Base-by-base conservation (phyloP, 1,140 invertebrate genomes). In the Drosophila chauvacae region DNA sequence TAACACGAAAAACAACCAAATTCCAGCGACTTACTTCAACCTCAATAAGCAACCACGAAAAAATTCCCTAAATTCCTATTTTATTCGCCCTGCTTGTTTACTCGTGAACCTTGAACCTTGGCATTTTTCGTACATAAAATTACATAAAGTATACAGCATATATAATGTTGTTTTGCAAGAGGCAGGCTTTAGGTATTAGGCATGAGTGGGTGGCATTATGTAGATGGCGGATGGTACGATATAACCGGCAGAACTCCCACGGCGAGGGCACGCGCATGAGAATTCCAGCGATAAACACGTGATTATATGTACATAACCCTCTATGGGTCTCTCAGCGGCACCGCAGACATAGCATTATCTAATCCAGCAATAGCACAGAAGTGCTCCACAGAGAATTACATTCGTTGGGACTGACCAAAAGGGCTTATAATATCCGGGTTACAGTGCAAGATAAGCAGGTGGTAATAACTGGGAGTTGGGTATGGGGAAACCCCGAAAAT, bases 201-300 rank as follows among this genome's bases (percentile, higher is more conserved):
- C 20, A 39, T 48, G 41, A 57, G 63, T 76, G 37, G 55, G 44
- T 44, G 59, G 53, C 41, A 64, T 63, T 74, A 47, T 62, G 28
- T 64, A 48, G 47, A 47, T 60, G 42, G 42, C 20, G 62, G 39
- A 64, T 64, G 62, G 62, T 42, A 64, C 62, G 62, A 61, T 61
- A 44, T 44, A 64, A 44, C 57, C 20, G 41, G 18, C 42, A 59
- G 26, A 68, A 78, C 80, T 69, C 83, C 71, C 83, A 87, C 68
- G 47, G 47, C 53, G 48, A 42, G 64, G 84, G 58, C 85, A 87
- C 85, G 85, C 84, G 85, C 84, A 75, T 81, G 55, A 47, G 74
- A 81, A 86, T 90, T 77, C 85, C 80, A 78, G 56, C 48, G 80
- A 88, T 88, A 84, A 90, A 84, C 84, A 88, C 85, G 84, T 88